Conservation (phyloP, 2,888 invertebrate species). For the Epiperipatus broadwayi region DNA sequence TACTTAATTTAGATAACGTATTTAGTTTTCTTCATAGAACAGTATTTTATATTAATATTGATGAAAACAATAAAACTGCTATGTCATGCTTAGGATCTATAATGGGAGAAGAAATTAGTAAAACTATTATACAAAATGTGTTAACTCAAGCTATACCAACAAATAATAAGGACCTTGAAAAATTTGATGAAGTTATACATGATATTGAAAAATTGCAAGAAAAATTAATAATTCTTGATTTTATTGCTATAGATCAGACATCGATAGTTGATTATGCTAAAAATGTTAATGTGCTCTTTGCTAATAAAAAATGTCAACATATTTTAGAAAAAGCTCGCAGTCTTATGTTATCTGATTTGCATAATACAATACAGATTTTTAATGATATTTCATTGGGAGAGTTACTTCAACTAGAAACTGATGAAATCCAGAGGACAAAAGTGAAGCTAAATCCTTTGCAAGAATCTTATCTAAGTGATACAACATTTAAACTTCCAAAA, state of each 20-base stretch:
- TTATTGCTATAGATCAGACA: slow-evolving; percentile 20
- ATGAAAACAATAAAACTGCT: too few species aligned
- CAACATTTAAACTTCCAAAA: slow-evolving; percentile 33
- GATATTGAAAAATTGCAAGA: slow-evolving; percentile 46
- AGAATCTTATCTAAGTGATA: too few species aligned
- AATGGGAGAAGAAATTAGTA: slow-evolving; percentile 40
- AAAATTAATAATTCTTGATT: slow-evolving; percentile 35
- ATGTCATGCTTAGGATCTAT: too few species aligned
- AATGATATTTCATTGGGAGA: slow-evolving; percentile 20
- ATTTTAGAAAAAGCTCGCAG: slow-evolving; percentile 45
- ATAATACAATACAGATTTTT: slow-evolving; percentile 38
- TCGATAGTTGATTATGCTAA: slow-evolving; percentile 47
- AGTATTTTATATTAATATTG: too few species aligned
- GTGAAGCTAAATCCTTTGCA: too few species aligned
- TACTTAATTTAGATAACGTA: too few species aligned
- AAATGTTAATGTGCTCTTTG: slow-evolving; percentile 53
- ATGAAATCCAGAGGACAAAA: too few species aligned
- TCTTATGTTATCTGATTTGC: slow-evolving; percentile 60
- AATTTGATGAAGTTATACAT: slow-evolving; percentile 41
- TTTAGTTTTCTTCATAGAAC: too few species aligned
- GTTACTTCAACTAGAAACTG: slow-evolving; percentile 21
- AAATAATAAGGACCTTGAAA: slow-evolving; percentile 46
- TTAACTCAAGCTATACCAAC: slow-evolving; percentile 54
- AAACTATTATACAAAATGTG: slow-evolving; percentile 48
- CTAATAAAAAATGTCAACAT: slow-evolving; percentile 51